These are phyloP conservation scores for Diarsia mendica DNA, from an alignment of 2,888 invertebrate genomes.

Conservation along the genomic window DNA sequence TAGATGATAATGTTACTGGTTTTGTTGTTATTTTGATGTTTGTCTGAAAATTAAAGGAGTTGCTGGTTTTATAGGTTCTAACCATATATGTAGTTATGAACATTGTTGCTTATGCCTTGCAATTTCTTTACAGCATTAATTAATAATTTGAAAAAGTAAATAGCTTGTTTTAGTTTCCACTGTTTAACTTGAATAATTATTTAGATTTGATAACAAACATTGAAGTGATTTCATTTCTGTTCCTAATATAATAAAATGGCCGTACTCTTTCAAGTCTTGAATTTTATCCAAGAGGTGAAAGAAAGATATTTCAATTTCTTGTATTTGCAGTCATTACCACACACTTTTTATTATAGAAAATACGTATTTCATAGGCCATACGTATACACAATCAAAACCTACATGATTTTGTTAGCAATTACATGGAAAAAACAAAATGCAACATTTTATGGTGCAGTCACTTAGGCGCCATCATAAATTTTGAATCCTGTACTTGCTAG, in stretches of 20 bases:
- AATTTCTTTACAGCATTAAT: not conserved
- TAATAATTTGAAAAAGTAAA: not conserved
- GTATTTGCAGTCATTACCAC: slow-evolving; percentile 14
- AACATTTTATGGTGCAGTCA: not conserved
- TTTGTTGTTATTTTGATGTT: slow-evolving; percentile 37
- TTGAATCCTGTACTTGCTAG: slow-evolving; percentile 3
- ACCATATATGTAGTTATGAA: not conserved
- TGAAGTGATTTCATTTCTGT: not conserved
- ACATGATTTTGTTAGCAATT: not conserved
- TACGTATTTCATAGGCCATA: not conserved
- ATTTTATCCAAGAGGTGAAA: not conserved
- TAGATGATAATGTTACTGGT: slow-evolving; percentile 31
- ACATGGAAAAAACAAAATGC: slow-evolving; percentile 6
- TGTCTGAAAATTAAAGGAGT: slow-evolving; percentile 35
- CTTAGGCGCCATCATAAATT: slow-evolving; percentile 40
- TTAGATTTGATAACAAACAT: not conserved
- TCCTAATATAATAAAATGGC: not conserved
- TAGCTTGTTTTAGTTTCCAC: not conserved
- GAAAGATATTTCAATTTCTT: not conserved
- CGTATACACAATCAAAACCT: not conserved
- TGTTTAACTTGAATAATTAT: not conserved
- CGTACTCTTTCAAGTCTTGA: not conserved
- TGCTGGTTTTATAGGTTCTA: not conserved
- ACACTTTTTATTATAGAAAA: not conserved
- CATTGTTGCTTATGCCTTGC: not conserved